Evolutionary conservation across 2,888 invertebrate genomes (phyloP).

Genomic region (Norana najaformis): DNA sequence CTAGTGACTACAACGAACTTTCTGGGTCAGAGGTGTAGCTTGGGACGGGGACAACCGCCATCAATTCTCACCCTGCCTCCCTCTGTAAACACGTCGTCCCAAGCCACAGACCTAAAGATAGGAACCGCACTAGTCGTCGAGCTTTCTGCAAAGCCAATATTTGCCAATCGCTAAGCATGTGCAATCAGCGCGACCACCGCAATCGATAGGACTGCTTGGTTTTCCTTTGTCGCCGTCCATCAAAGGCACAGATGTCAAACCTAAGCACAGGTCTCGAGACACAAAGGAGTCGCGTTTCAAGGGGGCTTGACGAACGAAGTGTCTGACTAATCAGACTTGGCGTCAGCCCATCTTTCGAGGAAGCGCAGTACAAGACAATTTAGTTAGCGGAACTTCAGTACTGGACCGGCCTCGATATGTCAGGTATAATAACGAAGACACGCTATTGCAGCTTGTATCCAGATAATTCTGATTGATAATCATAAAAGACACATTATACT

Average conservation of each 20-base stretch:
- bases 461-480: neutral
- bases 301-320: neutral
- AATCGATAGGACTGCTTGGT: neutral
- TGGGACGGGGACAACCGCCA: neutral
- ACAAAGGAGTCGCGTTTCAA: neutral
- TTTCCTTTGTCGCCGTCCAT: neutral
- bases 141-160: neutral
- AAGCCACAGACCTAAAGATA: neutral
- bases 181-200: neutral
- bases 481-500: neutral
- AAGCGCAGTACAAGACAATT: neutral
- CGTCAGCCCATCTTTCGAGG: neutral
- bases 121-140: neutral
- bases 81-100: neutral
- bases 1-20: neutral
- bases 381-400: neutral
- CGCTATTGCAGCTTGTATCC: neutral
- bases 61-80: neutral
- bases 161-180: neutral
- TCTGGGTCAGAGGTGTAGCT: neutral
- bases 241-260: neutral
- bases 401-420: neutral
- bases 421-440: neutral
- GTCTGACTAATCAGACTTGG: neutral
- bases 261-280: no score